Base-by-base conservation (phyloP, 2,113 vertebrate species). In the Protobothrops flavoviridis region DNA sequence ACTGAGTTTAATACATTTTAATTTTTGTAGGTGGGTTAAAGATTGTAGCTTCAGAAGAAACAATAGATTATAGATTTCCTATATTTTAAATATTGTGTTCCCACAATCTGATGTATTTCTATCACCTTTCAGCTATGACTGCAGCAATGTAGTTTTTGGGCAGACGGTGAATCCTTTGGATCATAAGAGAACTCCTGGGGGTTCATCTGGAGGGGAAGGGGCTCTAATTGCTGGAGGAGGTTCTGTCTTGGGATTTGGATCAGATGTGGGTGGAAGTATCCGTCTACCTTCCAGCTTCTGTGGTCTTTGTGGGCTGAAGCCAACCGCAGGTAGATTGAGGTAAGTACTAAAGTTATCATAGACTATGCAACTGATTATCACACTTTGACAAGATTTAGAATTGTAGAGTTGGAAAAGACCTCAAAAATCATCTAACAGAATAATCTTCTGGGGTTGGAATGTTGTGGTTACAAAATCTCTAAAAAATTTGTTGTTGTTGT, bases 81-180 rank as follows among this genome's bases (percentile, higher is more conserved):
- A 48, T 74, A 50, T 52, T 74, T 20, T 59, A 12, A 43, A 50
- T 61, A 48, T 48, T 87, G 24, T 21, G 29, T 29, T 23, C 89
- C 89, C 33, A 23, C 50, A 8, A 1, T 24, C 56, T 50, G 43
- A 23, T 88, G 6, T 53, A 17, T 24, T 88, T 0, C 55, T 95
- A 64, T 94, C 64, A 52, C 91, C 85, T 93, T 94, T n/a, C 94
- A 98, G 98, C 96, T 98, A 96, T 0, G 97, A 97, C 52, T 98
- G 98, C 96, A 97, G 98, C 93, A 98, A 98, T 39, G 94, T 94
- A 29, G 96, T 96, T 93, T 98, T 96, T 0, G 97, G 97, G 57
- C 96, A 91, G 91, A 98, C 97, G 0, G 0, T 89, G 57, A 97
- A 97, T 50, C 97, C 97, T 0, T 29, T 94, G 93, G 96, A 96